Evolutionary conservation across 2,888 invertebrate species (phyloP).

Genomic region (Drepana falcataria): DNA sequence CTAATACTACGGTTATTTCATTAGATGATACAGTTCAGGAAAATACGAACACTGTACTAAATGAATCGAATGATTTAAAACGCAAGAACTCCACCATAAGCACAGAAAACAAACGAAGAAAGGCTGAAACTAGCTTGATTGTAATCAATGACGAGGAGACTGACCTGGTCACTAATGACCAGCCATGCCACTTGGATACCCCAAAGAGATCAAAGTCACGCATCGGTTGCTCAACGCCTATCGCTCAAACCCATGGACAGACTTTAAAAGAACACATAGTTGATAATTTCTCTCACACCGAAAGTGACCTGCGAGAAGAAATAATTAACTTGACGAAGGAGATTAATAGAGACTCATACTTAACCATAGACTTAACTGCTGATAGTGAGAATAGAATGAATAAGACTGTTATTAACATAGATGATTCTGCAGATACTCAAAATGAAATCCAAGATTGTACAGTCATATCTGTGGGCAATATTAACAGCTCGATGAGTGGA

Average conservation of each 20-base stretch:
- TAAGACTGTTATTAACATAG: conserved; percentile 45
- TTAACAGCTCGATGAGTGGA: conserved; percentile 44
- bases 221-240: neutral
- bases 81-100: neutral
- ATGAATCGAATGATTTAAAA: neutral
- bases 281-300: neutral
- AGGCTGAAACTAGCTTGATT: neutral
- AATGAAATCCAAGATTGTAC: conserved; percentile 42
- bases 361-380: conserved; percentile 61
- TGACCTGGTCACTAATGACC: neutral
- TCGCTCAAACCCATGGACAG: conserved; percentile 1
- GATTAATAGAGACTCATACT: conserved; percentile 47
- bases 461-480: conserved; percentile 33
- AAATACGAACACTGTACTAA: neutral
- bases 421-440: conserved; percentile 26
- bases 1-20: conserved; percentile 15
- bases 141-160: neutral
- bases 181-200: neutral
- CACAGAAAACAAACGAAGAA: conserved; percentile 1
- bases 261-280: neutral
- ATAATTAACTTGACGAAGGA: conserved; percentile 39
- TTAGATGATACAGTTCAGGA: neutral
- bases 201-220: neutral
- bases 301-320: conserved; percentile 12
- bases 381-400: conserved; percentile 16